Evolutionary conservation across 2,797 vertebrate genomes (phyloP).

Genomic region (Argyrosomus regius): DNA sequence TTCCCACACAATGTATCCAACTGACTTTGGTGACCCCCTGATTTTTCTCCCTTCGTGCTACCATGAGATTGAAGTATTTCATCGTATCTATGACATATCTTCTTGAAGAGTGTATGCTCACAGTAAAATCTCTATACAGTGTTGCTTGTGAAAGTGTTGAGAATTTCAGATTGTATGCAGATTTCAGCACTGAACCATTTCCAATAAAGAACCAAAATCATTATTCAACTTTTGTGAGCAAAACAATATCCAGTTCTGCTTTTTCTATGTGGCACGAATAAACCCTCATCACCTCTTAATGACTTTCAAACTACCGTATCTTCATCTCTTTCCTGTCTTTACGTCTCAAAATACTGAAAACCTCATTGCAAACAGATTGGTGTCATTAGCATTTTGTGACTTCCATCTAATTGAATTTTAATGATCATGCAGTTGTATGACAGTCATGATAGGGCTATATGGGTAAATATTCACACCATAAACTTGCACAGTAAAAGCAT

Average conservation of each 20-base stretch:
- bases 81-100: no score
- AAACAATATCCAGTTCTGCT: not conserved
- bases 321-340: slow-evolving; percentile 15
- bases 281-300: not conserved
- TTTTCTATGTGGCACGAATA: not conserved
- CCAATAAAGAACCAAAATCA: not conserved
- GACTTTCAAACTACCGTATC: slow-evolving; percentile 3
- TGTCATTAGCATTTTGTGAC: slow-evolving; percentile 56
- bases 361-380: slow-evolving; percentile 39
- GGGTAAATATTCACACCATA: slow-evolving; percentile 47
- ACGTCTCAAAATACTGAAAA: slow-evolving; percentile 23
- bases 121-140: not conserved
- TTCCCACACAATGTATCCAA: not conserved
- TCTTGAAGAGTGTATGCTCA: not conserved
- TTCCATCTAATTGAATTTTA: slow-evolving; percentile 60
- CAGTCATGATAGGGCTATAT: slow-evolving; percentile 32
- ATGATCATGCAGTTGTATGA: slow-evolving; percentile 46
- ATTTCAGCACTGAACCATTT: not conserved
- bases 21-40: not conserved
- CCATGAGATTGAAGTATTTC: no score
- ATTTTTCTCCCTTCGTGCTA: not conserved
- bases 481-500: slow-evolving; percentile 36
- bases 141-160: not conserved
- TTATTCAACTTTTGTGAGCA: not conserved
- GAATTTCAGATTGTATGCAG: not conserved